Conservation (phyloP, 2,113 vertebrate species). For the Gulo gulo region DNA sequence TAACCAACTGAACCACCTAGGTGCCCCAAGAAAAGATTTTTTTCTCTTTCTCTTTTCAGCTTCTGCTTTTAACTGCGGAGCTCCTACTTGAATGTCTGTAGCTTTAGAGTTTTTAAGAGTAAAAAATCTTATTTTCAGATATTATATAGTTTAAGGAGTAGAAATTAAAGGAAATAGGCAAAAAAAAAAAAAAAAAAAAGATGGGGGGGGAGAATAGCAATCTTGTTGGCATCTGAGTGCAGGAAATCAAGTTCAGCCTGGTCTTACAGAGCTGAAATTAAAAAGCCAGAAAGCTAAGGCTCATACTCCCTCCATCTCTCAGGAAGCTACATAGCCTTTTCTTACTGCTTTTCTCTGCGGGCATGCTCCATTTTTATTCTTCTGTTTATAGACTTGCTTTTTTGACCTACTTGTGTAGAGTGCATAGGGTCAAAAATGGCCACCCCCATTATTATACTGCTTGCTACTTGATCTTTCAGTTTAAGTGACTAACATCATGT, state of each 20-base stretch:
- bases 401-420: not conserved
- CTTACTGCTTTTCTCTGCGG: not conserved
- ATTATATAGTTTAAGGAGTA: not conserved
- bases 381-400: slow-evolving; percentile 32
- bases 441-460: not conserved
- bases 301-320: not conserved
- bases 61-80: not conserved
- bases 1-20: not conserved
- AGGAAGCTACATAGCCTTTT: not conserved
- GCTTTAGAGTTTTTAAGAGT: slow-evolving; percentile 19
- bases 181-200: not conserved
- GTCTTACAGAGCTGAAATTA: not conserved
- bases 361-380: slow-evolving; percentile 10
- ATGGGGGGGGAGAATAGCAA: not conserved
- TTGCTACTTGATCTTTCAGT: not conserved
- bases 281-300: not conserved
- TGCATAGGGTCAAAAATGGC: not conserved
- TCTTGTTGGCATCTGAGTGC: not conserved
- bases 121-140: slow-evolving; percentile 23
- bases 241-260: not conserved
- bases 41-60: not conserved
- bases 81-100: slow-evolving; percentile 24
- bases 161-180: not conserved
- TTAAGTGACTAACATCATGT: not conserved
- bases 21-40: not conserved